Conservation (phyloP, 2,113 vertebrate genomes). For the Leptobrachium ailaonicum region DNA sequence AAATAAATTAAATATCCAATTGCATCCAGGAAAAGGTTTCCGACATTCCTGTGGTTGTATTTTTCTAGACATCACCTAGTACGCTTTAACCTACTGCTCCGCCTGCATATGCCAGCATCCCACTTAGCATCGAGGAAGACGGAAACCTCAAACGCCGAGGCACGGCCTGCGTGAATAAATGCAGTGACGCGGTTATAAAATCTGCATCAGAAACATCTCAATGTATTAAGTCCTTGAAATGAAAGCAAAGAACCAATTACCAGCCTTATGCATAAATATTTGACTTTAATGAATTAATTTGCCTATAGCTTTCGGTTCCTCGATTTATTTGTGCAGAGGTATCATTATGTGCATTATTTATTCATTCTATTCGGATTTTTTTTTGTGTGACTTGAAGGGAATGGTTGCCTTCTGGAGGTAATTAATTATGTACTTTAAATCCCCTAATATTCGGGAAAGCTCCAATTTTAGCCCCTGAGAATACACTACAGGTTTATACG, state of each 20-base stretch:
- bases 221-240: conserved; percentile 20
- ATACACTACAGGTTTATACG: conserved; percentile 12
- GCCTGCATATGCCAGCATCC: conserved; percentile 25
- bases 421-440: conserved; percentile 40
- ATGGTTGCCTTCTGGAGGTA: conserved; percentile 28
- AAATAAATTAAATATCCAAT: conserved; percentile 21
- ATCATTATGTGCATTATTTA: conserved; percentile 28
- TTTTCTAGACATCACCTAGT: conserved; percentile 23
- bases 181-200: conserved; percentile 10
- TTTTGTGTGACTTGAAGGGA: conserved; percentile 4
- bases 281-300: not conserved
- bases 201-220: conserved; percentile 7
- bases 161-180: conserved; percentile 10
- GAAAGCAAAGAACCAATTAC: conserved; percentile 12
- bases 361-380: conserved; percentile 6
- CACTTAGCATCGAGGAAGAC: conserved; percentile 18
- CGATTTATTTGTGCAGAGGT: conserved; percentile 20
- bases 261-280: conserved; percentile 14
- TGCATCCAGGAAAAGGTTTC: conserved; percentile 12
- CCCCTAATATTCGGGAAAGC: conserved; percentile 35
- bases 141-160: conserved; percentile 19
- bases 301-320: not conserved
- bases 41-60: conserved; percentile 14
- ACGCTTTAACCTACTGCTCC: conserved; percentile 16
- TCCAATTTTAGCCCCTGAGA: conserved; percentile 24